These are phyloP conservation scores for Fragariocoptes setiger DNA, from an alignment of 1,140 invertebrate species.

Conservation along the genomic window DNA sequence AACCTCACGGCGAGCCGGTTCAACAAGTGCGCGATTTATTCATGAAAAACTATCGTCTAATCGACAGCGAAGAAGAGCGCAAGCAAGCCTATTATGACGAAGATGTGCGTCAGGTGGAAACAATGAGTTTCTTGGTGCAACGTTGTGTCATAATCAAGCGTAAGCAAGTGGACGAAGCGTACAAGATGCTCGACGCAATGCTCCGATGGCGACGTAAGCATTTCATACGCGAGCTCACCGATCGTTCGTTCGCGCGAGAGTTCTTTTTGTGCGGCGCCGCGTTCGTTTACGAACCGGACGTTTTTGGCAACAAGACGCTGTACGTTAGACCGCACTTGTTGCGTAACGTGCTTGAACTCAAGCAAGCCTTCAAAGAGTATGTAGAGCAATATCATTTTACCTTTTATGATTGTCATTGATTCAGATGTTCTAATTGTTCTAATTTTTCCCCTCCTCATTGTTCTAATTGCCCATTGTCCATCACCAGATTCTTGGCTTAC, in stretches of 20 bases:
- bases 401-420: too few species aligned
- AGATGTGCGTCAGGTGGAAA: neutral
- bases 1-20: neutral
- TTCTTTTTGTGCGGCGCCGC: neutral
- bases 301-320: neutral
- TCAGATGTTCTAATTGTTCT: too few species aligned
- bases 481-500: too few species aligned
- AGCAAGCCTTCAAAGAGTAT: neutral
- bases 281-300: neutral
- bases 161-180: neutral
- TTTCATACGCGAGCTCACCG: neutral
- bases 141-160: neutral
- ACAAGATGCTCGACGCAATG: neutral
- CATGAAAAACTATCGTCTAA: too few species aligned
- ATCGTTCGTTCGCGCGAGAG: neutral
- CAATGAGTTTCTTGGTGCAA: neutral
- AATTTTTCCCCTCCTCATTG: too few species aligned
- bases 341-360: neutral
- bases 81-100: neutral
- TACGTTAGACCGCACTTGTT: neutral
- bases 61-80: too few species aligned
- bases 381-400: too few species aligned
- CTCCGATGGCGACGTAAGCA: neutral
- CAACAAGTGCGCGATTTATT: neutral
- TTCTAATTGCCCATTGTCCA: too few species aligned